Evolutionary conservation across 2,888 invertebrate genomes (phyloP).

Genomic region (Tinea semifulvella): DNA sequence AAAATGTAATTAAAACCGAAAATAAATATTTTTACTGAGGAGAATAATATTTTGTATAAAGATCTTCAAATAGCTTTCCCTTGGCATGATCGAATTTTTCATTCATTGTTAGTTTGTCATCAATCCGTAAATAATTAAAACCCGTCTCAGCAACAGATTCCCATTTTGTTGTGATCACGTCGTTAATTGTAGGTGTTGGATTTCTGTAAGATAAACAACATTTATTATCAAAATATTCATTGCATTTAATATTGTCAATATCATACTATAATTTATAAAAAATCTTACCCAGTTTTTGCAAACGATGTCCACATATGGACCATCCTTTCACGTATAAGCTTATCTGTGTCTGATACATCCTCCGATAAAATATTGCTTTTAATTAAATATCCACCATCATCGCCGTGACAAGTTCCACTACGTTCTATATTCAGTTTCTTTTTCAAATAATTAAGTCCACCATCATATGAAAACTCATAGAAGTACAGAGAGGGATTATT

Average conservation of each 20-base stretch:
- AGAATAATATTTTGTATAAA: slow-evolving; percentile 30
- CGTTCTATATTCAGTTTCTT: slow-evolving; percentile 41
- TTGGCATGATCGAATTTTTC: slow-evolving; percentile 35
- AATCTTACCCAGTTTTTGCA: slow-evolving; percentile 60
- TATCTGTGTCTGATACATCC: slow-evolving; percentile 33
- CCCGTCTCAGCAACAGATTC: slow-evolving; percentile 31
- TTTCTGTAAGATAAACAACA: slow-evolving; percentile 30
- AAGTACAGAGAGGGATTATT: slow-evolving; percentile 57
- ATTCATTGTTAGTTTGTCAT: slow-evolving; percentile 38
- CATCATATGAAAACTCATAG: slow-evolving; percentile 67
- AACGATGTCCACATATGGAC: slow-evolving; percentile 72
- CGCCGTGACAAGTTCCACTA: slow-evolving; percentile 67
- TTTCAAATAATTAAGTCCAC: slow-evolving; percentile 61
- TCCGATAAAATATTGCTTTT: slow-evolving; percentile 33
- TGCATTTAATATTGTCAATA: background rate
- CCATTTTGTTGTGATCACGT: slow-evolving; percentile 38
- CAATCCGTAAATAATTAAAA: slow-evolving; percentile 37
- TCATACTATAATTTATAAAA: background rate
- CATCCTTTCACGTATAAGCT: slow-evolving; percentile 46
- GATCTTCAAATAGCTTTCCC: slow-evolving; percentile 36
- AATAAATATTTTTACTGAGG: no score
- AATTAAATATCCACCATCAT: slow-evolving; percentile 69
- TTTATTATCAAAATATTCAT: background rate
- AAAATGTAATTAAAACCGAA: slow-evolving; percentile 22
- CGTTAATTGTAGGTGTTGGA: slow-evolving; percentile 40